Base-by-base conservation (phyloP, 2,797 vertebrate genomes). In the Sebastes trivittatus region DNA sequence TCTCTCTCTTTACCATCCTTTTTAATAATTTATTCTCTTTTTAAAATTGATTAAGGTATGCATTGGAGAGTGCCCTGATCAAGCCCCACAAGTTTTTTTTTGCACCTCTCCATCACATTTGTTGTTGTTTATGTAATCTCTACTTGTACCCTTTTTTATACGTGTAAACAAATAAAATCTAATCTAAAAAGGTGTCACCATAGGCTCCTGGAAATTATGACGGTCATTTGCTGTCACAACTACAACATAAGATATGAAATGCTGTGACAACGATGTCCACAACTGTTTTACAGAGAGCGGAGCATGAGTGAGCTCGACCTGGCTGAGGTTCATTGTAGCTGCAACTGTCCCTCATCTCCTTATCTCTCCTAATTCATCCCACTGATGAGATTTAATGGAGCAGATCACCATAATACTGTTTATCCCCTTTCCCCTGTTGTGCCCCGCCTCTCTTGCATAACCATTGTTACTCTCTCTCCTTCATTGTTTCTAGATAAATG, bases 361-460 rank as follows among this genome's bases (percentile, higher is more conserved):
- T 87, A 87, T 93, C 87, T 82, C 22, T 38, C 22, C 72, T 75
- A 68, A 36, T 67, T 82, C 70, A 76, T 76, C 82, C 78, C 76
- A 71, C 68, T 92, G 88, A 92, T 82, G 82, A 80, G 84, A 90
- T 92, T 85, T 77, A 80, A 75, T 59, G 23, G 30, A 87, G 62
- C 38, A 54, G 58, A 65, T 81, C 72, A 79, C 6, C 58, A 66
- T 62, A 25, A 69, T 52, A 52, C 65, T 78, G 52, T 67, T 70
- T 60, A 78, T 66, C 56, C 42, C 16, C 22, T 76, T 69, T 30
- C 20, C 23, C n/a, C 60, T 60, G 49, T 74, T 54, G 59, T 52
- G 27, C 22, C 20, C 27, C 16, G 3, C 49, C 49, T n/a, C 23
- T 58, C 49, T 66, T 29, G 18, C 58, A 80, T 10, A 58, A 46